Evolutionary conservation across 23 tunicate genomes (phyloP).

Genomic region (Ciona savignyi): DNA sequence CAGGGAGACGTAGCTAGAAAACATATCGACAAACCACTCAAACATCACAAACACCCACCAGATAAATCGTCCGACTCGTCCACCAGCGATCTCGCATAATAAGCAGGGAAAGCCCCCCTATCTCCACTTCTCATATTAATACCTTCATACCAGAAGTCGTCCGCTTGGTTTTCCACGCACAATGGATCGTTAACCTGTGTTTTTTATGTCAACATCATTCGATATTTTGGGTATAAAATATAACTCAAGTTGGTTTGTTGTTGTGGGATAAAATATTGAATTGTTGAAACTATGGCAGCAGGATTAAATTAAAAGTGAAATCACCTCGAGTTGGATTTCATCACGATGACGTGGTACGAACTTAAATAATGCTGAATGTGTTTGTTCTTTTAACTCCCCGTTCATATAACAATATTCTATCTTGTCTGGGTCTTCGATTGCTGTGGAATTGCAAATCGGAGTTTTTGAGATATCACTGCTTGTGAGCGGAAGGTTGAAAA

Average conservation of each 20-base stretch:
- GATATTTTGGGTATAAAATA: no score
- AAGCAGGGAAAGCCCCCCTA: constrained; percentile 57
- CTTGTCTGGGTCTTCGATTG: constrained; percentile 76
- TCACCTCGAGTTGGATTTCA: constrained; percentile 57
- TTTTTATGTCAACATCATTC: no score
- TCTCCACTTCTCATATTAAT: constrained; percentile 80
- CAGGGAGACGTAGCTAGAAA: no score
- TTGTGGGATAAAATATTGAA: no score
- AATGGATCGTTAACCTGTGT: constrained; percentile 74
- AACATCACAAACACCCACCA: constrained; percentile 21
- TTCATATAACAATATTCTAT: constrained; percentile 60
- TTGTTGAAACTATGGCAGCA: no score
- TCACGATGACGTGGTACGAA: constrained; percentile 78
- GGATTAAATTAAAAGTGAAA: neutral
- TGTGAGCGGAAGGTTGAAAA: no score
- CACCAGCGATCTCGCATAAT: constrained; percentile 46
- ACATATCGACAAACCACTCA: no score
- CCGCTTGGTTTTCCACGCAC: constrained; percentile 49
- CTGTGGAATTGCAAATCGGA: no score
- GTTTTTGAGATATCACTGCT: no score
- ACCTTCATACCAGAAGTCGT: constrained; percentile 87
- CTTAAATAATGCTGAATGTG: constrained; percentile 63
- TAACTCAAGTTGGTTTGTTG: no score
- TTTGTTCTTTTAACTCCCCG: constrained; percentile 79
- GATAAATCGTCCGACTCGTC: constrained; percentile 38